Conservation (phyloP, 2,797 vertebrate genomes). For the Odontamblyopus lacepedii region DNA sequence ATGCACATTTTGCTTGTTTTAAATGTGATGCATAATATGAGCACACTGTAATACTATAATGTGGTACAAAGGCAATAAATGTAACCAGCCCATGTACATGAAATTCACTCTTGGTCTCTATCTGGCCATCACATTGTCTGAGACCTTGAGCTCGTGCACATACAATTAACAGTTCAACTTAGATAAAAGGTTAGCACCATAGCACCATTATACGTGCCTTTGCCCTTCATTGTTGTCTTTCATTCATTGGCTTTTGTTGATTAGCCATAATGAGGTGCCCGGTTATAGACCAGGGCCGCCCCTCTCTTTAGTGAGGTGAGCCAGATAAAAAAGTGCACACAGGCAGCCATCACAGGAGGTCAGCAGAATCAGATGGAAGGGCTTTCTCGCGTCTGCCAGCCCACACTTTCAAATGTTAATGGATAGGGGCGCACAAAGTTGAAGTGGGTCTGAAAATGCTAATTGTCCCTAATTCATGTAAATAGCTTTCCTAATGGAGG, state of each 20-base stretch:
- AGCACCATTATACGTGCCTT: conserved; percentile 52
- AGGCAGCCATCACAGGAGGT: conserved; percentile 68
- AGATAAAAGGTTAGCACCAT: conserved; percentile 59
- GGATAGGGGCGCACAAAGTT: conserved; percentile 84
- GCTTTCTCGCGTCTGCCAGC: conserved; percentile 86
- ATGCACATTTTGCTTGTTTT: not conserved
- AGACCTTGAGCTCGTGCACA: conserved; percentile 27
- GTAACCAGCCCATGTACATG: not conserved
- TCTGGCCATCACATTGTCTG: conserved; percentile 30
- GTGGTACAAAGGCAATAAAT: conserved; percentile 1
- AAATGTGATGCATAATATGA: not conserved
- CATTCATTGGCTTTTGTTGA: conserved; percentile 74
- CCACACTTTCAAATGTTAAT: conserved; percentile 92
- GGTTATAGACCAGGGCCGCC: conserved; percentile 54
- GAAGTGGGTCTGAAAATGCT: conserved; percentile 85
- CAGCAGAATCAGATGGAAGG: conserved; percentile 82
- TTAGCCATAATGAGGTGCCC: conserved; percentile 75
- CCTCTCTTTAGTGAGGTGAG: conserved; percentile 53
- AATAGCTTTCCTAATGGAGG: conserved; percentile 86
- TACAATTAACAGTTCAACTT: conserved; percentile 51
- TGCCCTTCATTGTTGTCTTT: conserved; percentile 67
- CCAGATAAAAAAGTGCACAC: conserved; percentile 66
- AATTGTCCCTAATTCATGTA: conserved; percentile 87
- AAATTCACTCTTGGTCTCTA: not conserved
- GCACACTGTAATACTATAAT: not conserved